A percentile compares a stretch with the other conserved stretches of the same genome.
phyloP scores from a whole-genome alignment of 2,888 invertebrate genomes.

The Rhingia campestris region DNA sequence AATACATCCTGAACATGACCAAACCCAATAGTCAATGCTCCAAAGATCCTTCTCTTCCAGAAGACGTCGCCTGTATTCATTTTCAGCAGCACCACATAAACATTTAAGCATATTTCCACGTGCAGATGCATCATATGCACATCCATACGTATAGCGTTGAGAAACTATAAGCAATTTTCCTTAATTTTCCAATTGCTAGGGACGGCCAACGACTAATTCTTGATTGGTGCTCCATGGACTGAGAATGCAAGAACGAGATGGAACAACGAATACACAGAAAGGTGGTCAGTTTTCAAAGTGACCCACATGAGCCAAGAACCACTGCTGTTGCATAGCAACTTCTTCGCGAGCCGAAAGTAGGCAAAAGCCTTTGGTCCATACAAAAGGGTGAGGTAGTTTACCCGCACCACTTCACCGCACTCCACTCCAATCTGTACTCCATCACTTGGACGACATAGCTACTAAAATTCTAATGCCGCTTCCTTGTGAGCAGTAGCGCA shows the following conservation, averaged over 20 bases:
- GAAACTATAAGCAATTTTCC: conserved; percentile 62
- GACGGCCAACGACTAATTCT: conserved; percentile 69
- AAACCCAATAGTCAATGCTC: conserved; percentile 13
- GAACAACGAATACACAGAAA: conserved; percentile 28
- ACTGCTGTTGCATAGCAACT: conserved; percentile 22
- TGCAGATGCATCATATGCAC: neutral
- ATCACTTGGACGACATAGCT: conserved; percentile 29
- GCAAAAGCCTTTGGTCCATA: conserved; percentile 51
- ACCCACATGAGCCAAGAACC: conserved; percentile 64
- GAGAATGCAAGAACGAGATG: conserved; percentile 52
- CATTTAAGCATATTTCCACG: conserved; percentile 2
- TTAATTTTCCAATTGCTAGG: conserved; percentile 70
- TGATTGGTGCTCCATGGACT: conserved; percentile 72
- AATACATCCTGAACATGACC: conserved; percentile 39
- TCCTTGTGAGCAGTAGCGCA: conserved; percentile 43
- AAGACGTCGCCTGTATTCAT: conserved; percentile 20
- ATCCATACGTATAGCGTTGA: conserved; percentile 34
- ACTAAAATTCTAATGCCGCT: conserved; percentile 64
- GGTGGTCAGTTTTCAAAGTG: conserved; percentile 64
- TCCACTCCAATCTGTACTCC: conserved; percentile 26
- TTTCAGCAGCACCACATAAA: conserved; percentile 11
- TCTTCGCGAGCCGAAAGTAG: conserved; percentile 64
- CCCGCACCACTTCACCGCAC: conserved; percentile 44
- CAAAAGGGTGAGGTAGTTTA: conserved; percentile 33
- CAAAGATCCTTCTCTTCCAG: conserved; percentile 7